A percentile compares a stretch with the other conserved stretches of the same genome.
Evolutionary conservation across 2,113 vertebrate species (phyloP).

Genomic region (Orycteropus afer): DNA sequence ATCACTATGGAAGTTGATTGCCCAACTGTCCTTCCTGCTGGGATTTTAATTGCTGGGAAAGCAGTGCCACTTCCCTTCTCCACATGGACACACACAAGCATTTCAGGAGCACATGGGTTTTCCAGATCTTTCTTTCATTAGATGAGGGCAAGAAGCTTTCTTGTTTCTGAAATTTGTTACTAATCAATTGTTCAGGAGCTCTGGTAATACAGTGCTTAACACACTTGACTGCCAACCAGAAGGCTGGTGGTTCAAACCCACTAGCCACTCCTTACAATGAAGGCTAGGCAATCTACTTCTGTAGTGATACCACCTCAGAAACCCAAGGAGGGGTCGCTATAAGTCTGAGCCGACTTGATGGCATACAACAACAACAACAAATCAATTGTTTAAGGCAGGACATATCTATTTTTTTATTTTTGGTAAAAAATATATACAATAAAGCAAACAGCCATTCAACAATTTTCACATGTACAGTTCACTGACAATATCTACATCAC

Average conservation of each 20-base stretch:
- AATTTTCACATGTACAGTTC: not conserved
- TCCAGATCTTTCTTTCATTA: not conserved
- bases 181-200: not conserved
- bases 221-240: no score
- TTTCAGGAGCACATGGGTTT: fast-evolving
- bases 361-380: no score
- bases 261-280: no score
- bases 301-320: no score
- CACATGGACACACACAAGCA: not conserved
- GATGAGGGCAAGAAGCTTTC: fast-evolving
- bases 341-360: no score
- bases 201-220: no score
- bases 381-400: not conserved
- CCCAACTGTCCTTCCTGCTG: no score
- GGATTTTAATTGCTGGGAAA: not conserved
- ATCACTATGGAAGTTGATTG: no score
- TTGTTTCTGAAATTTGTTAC: not conserved
- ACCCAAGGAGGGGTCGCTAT: no score
- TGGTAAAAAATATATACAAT: not conserved
- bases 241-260: no score
- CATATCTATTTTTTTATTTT: not conserved
- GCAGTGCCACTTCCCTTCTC: not conserved
- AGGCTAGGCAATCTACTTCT: no score
- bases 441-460: not conserved
- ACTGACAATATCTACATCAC: not conserved